phyloP scores from a whole-genome alignment of 2,888 invertebrate genomes.

The Chesias legatella region DNA sequence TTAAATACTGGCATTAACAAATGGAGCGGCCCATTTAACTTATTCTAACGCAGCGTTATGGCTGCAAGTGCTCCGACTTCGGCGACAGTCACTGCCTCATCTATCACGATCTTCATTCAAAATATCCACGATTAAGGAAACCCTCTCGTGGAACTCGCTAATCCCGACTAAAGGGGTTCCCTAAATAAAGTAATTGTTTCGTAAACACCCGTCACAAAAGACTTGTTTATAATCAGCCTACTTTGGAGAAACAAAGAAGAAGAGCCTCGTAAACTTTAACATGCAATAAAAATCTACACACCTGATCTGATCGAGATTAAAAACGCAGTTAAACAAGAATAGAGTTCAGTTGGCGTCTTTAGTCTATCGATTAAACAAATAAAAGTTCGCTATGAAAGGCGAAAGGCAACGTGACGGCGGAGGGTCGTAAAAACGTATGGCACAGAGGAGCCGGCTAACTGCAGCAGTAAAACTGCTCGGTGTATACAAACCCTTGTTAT shows the following conservation, averaged over 20 bases:
- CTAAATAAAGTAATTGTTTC: slow-evolving; percentile 59
- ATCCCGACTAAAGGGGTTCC: slow-evolving; percentile 58
- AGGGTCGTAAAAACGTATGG: slow-evolving; percentile 76
- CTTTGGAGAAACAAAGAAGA: slow-evolving; percentile 65
- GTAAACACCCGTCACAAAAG: slow-evolving; percentile 59
- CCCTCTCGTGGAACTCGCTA: slow-evolving; percentile 61
- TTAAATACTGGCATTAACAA: slow-evolving; percentile 79
- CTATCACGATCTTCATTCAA: slow-evolving; percentile 78
- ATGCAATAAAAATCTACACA: slow-evolving; percentile 71
- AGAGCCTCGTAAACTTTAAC: slow-evolving; percentile 74
- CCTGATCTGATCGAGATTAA: slow-evolving; percentile 73
- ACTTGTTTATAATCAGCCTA: slow-evolving; percentile 49
- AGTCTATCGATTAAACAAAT: slow-evolving; percentile 79
- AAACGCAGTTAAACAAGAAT: slow-evolving; percentile 69
- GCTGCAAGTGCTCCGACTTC: slow-evolving; percentile 52
- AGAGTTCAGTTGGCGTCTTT: slow-evolving; percentile 66
- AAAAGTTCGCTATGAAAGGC: slow-evolving; percentile 77
- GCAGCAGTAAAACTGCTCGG: slow-evolving; percentile 73
- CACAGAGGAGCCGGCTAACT: slow-evolving; percentile 75
- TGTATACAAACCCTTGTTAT: slow-evolving; percentile 77
- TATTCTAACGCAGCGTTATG: slow-evolving; percentile 74
- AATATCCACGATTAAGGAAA: slow-evolving; percentile 73
- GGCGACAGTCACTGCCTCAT: slow-evolving; percentile 72
- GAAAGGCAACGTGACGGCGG: slow-evolving; percentile 71
- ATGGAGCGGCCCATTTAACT: slow-evolving; percentile 73